Conservation (phyloP, 30 jellyfish, hydroid and myxozoan genomes). For the Mastigias papua region DNA sequence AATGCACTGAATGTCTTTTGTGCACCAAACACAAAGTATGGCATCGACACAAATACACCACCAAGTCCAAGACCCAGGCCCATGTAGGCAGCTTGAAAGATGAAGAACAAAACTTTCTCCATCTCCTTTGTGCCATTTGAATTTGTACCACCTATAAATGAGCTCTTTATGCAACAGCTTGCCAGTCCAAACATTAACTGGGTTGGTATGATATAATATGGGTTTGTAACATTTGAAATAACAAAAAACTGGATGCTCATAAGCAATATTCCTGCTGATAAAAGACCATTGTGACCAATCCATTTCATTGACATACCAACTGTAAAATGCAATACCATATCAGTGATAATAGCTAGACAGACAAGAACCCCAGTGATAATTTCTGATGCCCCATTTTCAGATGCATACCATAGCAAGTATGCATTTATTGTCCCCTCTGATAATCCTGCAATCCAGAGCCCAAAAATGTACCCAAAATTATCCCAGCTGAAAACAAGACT, state of each 20-base stretch:
- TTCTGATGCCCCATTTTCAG: conserved; percentile 68
- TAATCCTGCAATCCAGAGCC: conserved; percentile 72
- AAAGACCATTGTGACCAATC: conserved; percentile 77
- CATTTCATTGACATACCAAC: conserved; percentile 77
- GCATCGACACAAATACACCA: conserved; percentile 66
- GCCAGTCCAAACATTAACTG: conserved; percentile 69
- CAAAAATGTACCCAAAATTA: conserved; percentile 49
- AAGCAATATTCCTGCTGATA: conserved; percentile 61
- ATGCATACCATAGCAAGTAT: conserved; percentile 73
- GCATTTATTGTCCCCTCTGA: conserved; percentile 75
- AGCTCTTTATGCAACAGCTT: conserved; percentile 51
- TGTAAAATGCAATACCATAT: conserved; percentile 61
- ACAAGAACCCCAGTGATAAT: conserved; percentile 58
- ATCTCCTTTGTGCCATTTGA: conserved; percentile 59
- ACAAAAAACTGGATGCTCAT: conserved; percentile 62
- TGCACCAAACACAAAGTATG: conserved; percentile 65
- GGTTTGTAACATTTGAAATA: conserved; percentile 42
- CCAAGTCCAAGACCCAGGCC: conserved; percentile 84
- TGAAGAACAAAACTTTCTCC: conserved; percentile 69
- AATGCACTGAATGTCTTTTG: conserved; percentile 58
- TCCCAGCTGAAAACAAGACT: conserved; percentile 54
- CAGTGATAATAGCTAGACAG: conserved; percentile 66
- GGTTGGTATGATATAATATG: conserved; percentile 53
- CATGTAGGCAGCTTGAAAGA: conserved; percentile 66
- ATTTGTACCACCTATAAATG: conserved; percentile 54